Base-by-base conservation (phyloP, 2,888 invertebrate species). In the Lasioglossum zephyrum region DNA sequence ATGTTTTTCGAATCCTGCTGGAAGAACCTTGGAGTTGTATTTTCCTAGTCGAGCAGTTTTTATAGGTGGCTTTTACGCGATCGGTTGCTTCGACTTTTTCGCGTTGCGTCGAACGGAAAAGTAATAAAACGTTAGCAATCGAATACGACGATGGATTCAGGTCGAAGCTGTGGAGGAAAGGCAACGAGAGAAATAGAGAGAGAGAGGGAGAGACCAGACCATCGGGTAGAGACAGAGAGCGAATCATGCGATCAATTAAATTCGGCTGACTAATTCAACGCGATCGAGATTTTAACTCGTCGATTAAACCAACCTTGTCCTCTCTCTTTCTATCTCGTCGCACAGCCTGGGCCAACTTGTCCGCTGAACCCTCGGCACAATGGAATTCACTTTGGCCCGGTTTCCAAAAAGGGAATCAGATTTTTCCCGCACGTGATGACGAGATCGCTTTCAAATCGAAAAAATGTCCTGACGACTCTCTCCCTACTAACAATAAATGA, bases 191-290 rank as follows among this genome's bases (percentile, higher is more conserved):
- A 31, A 31, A 31, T 31, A 31, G 47, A 63, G n/a, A 36, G 13
- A 26, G 76, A 73, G 26, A 26, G 26, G 16, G 44, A 69, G 57
- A 36, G n/a, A 41, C 6, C 53, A 3, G 44, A 44, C 4, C 16
- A 26, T 26, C 31, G 31, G 53, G 22, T 36, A 70, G 44, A 41
- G 76, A 84, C 66, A 57, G 79, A 70, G 63, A 36, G 16, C 39
- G 80, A 73, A 76, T 73, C 75, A 84, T 81, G 84, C 88, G 86
- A 88, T 88, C 86, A 88, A 88, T 88, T 88, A 88, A 88, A 88
- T 88, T 88, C 86, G 86, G 82, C 88, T 84, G 86, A 88, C 88
- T 88, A 88, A 88, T 86, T 87, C 87, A 86, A 82, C 75, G 79
- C 82, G 86, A 87, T 87, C 79, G 41, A 87, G 79, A 87, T 87